Evolutionary conservation across 2,888 invertebrate genomes (phyloP), one percentile per base, ranked within the genome.

Genomic region (Orthosia cruda): DNA sequence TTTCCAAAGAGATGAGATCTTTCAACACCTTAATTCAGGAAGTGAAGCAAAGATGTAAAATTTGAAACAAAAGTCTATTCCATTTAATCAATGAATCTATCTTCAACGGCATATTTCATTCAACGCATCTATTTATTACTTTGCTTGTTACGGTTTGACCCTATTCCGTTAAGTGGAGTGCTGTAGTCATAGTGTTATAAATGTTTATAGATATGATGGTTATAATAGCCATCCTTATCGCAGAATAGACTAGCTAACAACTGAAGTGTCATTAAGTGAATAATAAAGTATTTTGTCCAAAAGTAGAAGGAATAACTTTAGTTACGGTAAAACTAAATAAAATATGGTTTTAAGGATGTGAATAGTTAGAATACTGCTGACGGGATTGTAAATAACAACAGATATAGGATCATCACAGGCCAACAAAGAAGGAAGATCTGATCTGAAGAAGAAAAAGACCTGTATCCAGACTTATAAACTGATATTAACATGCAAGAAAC

Each of bases 121-220:
- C 62, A 81, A 47, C 66, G 47, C 58, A 12, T 49, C 1, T 55
- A 57, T 71, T 59, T 74, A 40, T 55, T 50, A 18, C 32, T 55
- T 50, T 32, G 7, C 59, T 79, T 50, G 58, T 81, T 76, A 69
- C 15, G n/a, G 5, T 18, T 16, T 81, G 78, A 18, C 78, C 81
- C 26, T 23, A 79, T 81, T 81, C 18, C 45, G 7, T 40, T 74
- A 23, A 81, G 68, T 81, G 52, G 26, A 15, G 20, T 54, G 11
- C 15, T n/a, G 13, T 54, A 18, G 16, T 49, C 15, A 18, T 62
- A n/a, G 20, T 47, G 12, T 52, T 45, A 45, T 26, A 16, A 15
- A 26, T 32, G 47, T 74, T 32, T 57, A 23, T 66, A 52, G 52
- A 26, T 81, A 62, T 65, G 11, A 50, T 23, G 18, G 18, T 55